phyloP scores from a whole-genome alignment of 2,797 vertebrate genomes.

The Oophaga sylvatica region DNA sequence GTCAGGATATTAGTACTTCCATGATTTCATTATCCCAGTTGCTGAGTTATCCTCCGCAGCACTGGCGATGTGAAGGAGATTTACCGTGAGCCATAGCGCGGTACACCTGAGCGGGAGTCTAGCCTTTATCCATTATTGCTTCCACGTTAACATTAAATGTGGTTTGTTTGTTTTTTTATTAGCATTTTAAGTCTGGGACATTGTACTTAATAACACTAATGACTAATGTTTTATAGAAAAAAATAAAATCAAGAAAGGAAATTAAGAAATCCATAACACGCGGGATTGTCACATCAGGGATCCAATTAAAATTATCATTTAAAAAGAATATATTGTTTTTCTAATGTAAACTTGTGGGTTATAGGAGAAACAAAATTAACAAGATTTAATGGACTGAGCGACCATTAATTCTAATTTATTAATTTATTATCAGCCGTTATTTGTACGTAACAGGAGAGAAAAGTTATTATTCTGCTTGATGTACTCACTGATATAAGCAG shows the following conservation, averaged over 20 bases:
- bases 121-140: neutral
- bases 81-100: neutral
- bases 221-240: constrained; percentile 67
- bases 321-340: constrained; percentile 77
- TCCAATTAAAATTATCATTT: constrained; percentile 73
- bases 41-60: neutral
- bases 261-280: constrained; percentile 67
- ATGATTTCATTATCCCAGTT: neutral
- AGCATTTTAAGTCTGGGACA: constrained; percentile 59
- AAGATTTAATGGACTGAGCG: constrained; percentile 75
- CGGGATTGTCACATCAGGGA: constrained; percentile 70
- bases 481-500: constrained; percentile 67
- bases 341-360: constrained; percentile 73
- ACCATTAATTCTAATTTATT: constrained; percentile 75
- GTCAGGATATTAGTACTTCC: neutral
- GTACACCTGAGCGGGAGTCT: constrained; percentile 16
- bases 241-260: constrained; percentile 65
- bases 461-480: constrained; percentile 67
- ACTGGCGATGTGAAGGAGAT: neutral
- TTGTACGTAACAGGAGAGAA: constrained; percentile 63
- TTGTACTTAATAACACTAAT: constrained; percentile 69
- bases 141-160: constrained; percentile 53
- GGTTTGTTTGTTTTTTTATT: constrained; percentile 30
- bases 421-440: constrained; percentile 74
- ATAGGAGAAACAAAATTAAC: constrained; percentile 75